Percentiles rank a stretch among this genome's conserved stretches.
These are phyloP conservation scores for Toxotes chatareus DNA, from an alignment of 2,113 vertebrate species.

Conservation along the genomic window DNA sequence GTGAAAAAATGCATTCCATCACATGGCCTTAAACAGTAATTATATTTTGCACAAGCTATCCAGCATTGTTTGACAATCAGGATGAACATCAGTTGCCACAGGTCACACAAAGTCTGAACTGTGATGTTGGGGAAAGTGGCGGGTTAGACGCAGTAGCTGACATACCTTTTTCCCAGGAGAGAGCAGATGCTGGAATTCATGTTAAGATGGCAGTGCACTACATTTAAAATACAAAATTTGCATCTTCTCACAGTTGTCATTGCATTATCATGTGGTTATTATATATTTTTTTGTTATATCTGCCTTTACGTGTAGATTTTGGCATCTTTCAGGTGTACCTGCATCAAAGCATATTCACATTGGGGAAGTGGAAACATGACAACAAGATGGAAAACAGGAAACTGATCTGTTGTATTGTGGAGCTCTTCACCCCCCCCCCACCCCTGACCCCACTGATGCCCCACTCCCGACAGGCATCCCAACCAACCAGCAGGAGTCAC, in stretches of 20 bases:
- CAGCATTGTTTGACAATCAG: background rate
- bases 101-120: slow-evolving; percentile 2
- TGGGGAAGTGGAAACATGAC: background rate
- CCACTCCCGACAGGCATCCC: background rate
- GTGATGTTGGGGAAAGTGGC: slow-evolving; percentile 1
- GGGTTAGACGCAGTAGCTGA: slow-evolving; percentile 1
- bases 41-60: background rate
- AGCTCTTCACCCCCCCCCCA: background rate
- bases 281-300: no score
- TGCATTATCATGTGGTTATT: background rate
- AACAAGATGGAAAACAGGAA: background rate
- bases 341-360: background rate
- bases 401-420: background rate
- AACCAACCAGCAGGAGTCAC: background rate
- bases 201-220: background rate
- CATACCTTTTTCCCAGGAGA: background rate
- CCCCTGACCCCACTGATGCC: background rate
- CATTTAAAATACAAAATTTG: background rate
- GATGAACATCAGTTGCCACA: background rate
- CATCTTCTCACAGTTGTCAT: background rate
- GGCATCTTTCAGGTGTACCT: background rate
- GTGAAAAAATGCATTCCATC: slow-evolving; percentile 13
- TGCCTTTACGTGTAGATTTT: background rate
- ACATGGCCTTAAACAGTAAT: background rate
- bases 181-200: background rate